phyloP scores from a whole-genome alignment of 2,797 vertebrate genomes.

The Anguilla obscura region DNA sequence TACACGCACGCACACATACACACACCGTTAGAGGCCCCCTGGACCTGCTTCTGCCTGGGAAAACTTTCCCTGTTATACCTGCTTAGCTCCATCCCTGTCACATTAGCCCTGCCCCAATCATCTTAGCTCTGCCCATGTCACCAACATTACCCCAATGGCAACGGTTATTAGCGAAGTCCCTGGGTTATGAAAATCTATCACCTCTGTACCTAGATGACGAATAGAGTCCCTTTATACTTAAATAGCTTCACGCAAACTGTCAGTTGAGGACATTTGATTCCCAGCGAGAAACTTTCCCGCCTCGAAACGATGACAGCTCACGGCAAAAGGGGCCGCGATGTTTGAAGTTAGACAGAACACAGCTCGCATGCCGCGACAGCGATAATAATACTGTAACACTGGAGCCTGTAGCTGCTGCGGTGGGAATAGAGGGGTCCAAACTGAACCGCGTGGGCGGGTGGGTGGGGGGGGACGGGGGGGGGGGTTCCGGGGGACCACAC shows the following conservation, averaged over 20 bases:
- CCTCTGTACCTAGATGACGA: not conserved
- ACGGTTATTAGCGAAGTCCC: not conserved
- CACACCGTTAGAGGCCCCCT: not conserved
- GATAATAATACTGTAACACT: not conserved
- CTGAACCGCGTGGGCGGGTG: not conserved
- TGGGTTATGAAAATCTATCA: not conserved
- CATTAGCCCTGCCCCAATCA: too few species aligned
- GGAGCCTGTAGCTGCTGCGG: not conserved
- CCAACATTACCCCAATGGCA: not conserved
- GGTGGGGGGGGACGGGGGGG: not conserved
- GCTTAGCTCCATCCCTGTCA: not conserved
- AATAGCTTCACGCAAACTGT: not conserved
- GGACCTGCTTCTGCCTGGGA: not conserved
- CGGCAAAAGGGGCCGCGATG: not conserved
- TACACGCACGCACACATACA: not conserved
- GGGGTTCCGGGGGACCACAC: slow-evolving; percentile 35
- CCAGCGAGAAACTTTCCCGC: not conserved
- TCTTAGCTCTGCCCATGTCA: not conserved
- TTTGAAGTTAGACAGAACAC: slow-evolving; percentile 18
- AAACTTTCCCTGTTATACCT: not conserved
- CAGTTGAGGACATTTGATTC: not conserved
- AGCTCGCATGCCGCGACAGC: not conserved
- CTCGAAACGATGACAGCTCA: not conserved
- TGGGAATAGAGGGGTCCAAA: not conserved
- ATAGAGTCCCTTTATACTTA: not conserved